Evolutionary conservation across 2,113 vertebrate species (phyloP).

Genomic region (Petrocephalus zakoni): DNA sequence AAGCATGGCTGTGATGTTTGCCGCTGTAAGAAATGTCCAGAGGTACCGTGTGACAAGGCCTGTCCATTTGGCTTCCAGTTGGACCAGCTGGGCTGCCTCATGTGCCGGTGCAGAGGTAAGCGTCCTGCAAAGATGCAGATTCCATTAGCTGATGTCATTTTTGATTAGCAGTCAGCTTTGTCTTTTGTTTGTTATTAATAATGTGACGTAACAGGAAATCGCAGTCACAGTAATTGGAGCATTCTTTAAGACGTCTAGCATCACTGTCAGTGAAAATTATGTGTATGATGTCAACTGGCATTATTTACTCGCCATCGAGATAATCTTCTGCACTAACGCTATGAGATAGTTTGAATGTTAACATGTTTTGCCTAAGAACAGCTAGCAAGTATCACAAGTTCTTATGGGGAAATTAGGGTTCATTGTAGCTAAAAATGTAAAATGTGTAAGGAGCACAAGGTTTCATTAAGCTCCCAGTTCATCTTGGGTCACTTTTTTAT

Average conservation of each 20-base stretch:
- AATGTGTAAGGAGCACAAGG: neutral
- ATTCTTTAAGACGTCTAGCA: neutral
- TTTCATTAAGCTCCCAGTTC: neutral
- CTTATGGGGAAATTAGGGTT: neutral
- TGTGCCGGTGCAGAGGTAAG: slow-evolving; percentile 80
- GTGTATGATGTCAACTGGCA: neutral
- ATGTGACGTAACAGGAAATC: neutral
- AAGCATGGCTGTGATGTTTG: slow-evolving; percentile 84
- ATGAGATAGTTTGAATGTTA: neutral
- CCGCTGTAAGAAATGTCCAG: slow-evolving; percentile 81
- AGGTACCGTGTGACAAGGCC: slow-evolving; percentile 72
- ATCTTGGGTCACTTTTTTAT: neutral
- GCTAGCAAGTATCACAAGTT: neutral
- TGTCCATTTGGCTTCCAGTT: slow-evolving; percentile 79
- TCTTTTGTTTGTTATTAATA: neutral
- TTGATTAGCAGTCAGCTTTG: neutral
- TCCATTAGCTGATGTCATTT: neutral
- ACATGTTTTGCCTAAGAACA: neutral
- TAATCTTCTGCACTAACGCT: neutral
- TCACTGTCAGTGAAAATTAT: neutral
- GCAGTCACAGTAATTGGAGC: neutral
- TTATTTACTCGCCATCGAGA: neutral
- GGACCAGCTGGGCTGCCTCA: slow-evolving; percentile 69
- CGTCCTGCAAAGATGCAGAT: neutral
- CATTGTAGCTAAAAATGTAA: neutral